Conservation (phyloP, 2,888 invertebrate genomes). For the Hymenopus coronatus region DNA sequence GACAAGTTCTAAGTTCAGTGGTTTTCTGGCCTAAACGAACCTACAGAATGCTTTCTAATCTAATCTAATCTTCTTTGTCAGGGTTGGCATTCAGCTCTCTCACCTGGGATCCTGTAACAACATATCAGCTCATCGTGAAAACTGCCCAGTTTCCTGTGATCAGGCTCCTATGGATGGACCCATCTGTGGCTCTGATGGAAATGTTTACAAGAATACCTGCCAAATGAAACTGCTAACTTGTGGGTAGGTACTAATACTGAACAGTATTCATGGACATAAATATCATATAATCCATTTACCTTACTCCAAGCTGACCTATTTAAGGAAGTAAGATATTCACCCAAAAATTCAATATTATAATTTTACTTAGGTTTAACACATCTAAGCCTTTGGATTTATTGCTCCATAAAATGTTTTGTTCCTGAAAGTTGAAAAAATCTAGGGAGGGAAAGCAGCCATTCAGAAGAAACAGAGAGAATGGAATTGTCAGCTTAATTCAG, state of each 20-base stretch:
- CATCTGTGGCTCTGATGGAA: constrained; percentile 88
- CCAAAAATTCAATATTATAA: background rate
- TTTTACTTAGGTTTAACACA: too few species aligned
- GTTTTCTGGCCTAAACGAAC: too few species aligned
- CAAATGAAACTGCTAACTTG: constrained; percentile 90
- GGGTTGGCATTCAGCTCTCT: constrained; percentile 60
- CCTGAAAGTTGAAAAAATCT: too few species aligned
- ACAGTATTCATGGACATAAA: background rate
- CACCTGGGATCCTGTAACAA: constrained; percentile 65
- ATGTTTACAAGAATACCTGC: constrained; percentile 90
- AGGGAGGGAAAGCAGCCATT: too few species aligned
- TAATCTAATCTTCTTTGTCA: too few species aligned
- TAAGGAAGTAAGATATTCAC: background rate
- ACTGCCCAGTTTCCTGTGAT: constrained; percentile 84
- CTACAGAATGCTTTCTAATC: too few species aligned
- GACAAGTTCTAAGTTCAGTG: too few species aligned
- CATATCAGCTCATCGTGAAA: constrained; percentile 79
- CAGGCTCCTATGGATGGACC: constrained; percentile 85
- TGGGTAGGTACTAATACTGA: constrained; percentile 55
- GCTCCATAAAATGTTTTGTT: too few species aligned
- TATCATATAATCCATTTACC: background rate
- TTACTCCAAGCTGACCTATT: background rate
- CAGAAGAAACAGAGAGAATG: too few species aligned
- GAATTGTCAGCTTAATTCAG: too few species aligned
- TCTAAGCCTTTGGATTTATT: too few species aligned